Evolutionary conservation across 1,140 invertebrate species (phyloP), one percentile per base, ranked within the genome.

Genomic region (Drosophila ficusphila): DNA sequence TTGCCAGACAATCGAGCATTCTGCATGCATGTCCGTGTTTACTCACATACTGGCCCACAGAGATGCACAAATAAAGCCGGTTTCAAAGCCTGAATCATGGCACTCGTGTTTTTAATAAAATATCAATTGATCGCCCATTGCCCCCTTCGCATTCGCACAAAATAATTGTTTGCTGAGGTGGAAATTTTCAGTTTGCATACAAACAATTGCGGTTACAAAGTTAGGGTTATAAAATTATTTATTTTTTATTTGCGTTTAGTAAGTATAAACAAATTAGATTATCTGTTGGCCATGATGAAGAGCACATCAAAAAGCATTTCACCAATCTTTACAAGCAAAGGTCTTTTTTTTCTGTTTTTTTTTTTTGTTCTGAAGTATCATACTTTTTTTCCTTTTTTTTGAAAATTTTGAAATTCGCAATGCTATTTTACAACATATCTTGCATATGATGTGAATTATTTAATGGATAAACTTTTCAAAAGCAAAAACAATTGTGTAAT

Each of bases 91-190:
- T 52, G 60, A 68, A 68, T 68, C 64, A 68, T 68, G 2, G 54
- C 69, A 52, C 54, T 61, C 46, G 54, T 14, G 65, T 67, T 33
- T 61, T 65, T 85, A 75, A 83, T 83, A 70, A 85, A 79, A 79
- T 83, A 79, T 76, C 79, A 83, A 83, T 75, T 79, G 53, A 71
- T 71, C 44, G 42, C 49, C 29, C 67, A 76, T 34, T 21, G 53
- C 12, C 52, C 33, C 38, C 53, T 33, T 42, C 46, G 16, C 16
- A 36, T 38, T 12, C 8, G 21, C 8, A 2, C 36, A 18, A 68
- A 78, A 71, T 75, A 67, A 70, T 71, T 75, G 51, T 65, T 70
- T 18, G 31, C 12, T 23, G 27, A 41, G 27, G 29, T 19, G 44
- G 34, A 3, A 34, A 25, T 14, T 14, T 42, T 0, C 8, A 25